Conservation (phyloP, 2,888 invertebrate species). For the Coleophora deauratella region DNA sequence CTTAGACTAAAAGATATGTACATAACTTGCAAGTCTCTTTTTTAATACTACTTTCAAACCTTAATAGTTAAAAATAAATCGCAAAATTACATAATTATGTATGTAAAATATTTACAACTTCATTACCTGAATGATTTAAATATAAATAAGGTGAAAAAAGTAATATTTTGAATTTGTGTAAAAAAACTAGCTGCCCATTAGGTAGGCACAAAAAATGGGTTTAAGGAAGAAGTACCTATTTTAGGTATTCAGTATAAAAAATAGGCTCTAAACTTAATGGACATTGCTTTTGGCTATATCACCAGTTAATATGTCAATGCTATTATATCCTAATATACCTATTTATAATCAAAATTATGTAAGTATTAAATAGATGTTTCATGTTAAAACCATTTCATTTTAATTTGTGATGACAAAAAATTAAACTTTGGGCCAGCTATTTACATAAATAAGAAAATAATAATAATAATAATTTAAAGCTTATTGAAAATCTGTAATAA, state of each 20-base stretch:
- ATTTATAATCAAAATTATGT: constrained; percentile 10
- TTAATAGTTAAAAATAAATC: constrained; percentile 56
- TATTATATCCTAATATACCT: constrained; percentile 6
- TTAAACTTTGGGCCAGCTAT: constrained; percentile 54
- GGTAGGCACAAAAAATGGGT: too few relatives aligned
- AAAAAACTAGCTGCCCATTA: not conserved
- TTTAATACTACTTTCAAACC: constrained; percentile 57
- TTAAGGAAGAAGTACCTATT: too few relatives aligned
- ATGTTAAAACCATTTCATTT: constrained; percentile 20
- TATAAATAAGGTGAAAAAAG: constrained; percentile 20
- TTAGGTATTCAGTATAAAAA: too few relatives aligned
- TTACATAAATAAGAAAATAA: too few relatives aligned
- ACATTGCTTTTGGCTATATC: constrained; percentile 18
- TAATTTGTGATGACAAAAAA: constrained; percentile 31
- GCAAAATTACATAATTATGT: constrained; percentile 59
- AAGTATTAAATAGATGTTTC: constrained; percentile 11
- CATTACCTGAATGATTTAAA: constrained; percentile 33
- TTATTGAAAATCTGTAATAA: constrained; percentile 21
- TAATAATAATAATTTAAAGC: constrained; percentile 42
- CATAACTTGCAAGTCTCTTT: constrained; percentile 68
- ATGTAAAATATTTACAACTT: constrained; percentile 71
- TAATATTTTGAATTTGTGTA: too few relatives aligned
- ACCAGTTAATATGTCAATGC: constrained; percentile 7
- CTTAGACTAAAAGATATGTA: constrained; percentile 71
- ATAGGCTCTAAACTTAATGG: constrained; percentile 4